These are phyloP conservation scores for Pteropus alecto DNA, from an alignment of 2,113 vertebrate genomes.

Conservation along the genomic window DNA sequence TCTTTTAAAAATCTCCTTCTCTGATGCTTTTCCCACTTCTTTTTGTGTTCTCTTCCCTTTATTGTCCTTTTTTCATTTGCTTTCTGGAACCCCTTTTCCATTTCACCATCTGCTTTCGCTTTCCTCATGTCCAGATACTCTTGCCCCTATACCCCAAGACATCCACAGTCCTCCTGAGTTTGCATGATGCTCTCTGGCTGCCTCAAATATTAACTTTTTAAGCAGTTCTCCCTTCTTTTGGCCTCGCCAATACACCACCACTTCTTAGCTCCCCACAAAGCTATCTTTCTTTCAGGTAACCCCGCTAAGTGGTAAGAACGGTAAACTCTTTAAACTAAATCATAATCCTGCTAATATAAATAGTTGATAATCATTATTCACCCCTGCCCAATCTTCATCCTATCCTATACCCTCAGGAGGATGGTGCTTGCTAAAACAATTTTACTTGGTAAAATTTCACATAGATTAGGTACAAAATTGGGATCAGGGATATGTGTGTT, in stretches of 20 bases:
- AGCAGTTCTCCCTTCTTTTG: background rate
- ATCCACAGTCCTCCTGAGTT: background rate
- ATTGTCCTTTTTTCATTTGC: background rate
- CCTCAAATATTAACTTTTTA: slow-evolving; percentile 2
- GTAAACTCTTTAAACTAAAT: background rate
- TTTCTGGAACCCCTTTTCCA: background rate
- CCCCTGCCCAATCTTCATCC: background rate
- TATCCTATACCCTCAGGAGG: background rate
- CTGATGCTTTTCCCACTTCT: background rate
- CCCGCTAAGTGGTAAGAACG: background rate
- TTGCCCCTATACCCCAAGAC: background rate
- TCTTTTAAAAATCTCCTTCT: background rate
- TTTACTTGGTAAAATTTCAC: background rate
- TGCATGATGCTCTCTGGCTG: background rate
- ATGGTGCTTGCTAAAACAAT: background rate
- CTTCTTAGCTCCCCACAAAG: background rate
- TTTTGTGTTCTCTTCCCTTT: background rate
- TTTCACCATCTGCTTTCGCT: background rate
- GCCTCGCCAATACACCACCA: background rate
- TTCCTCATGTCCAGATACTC: background rate
- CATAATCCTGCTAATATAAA: background rate
- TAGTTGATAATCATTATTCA: background rate
- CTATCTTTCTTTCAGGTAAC: background rate
- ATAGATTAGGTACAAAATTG: background rate
- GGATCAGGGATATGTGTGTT: background rate